These are phyloP conservation scores for Limnothrissa miodon DNA, from an alignment of 2,113 vertebrate genomes.

Conservation along the genomic window DNA sequence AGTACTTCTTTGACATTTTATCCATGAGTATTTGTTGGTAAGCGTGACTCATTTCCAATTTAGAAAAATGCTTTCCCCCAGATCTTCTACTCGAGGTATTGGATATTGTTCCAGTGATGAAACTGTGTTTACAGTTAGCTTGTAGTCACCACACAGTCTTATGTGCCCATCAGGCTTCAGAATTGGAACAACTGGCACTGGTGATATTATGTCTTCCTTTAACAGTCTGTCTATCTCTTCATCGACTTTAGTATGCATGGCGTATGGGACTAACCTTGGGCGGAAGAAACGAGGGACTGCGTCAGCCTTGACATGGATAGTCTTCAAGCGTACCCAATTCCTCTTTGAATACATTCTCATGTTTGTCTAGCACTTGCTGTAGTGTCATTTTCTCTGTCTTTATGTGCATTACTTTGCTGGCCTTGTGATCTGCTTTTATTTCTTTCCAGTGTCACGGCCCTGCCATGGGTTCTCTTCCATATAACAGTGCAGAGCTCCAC, in stretches of 20 bases:
- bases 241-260: not conserved
- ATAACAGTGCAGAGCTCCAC: too few relatives aligned
- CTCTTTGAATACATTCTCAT: not conserved
- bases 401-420: too few relatives aligned
- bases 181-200: not conserved
- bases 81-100: not conserved
- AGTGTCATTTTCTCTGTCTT: too few relatives aligned
- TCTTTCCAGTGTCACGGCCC: too few relatives aligned
- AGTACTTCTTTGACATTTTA: conserved; percentile 23
- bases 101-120: not conserved
- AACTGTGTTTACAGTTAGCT: not conserved
- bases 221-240: not conserved
- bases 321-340: not conserved
- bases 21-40: conserved; percentile 42
- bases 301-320: not conserved
- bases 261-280: not conserved
- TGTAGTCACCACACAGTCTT: not conserved
- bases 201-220: not conserved
- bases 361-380: not conserved
- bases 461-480: too few relatives aligned
- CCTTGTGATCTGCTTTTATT: too few relatives aligned
- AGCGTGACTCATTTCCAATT: not conserved
- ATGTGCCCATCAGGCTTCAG: not conserved
- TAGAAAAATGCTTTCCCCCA: not conserved
- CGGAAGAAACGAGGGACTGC: not conserved